A percentile compares a stretch with the other conserved stretches of the same genome.
These are phyloP conservation scores for Acronicta psi DNA, from an alignment of 2,888 invertebrate species.

Conservation along the genomic window DNA sequence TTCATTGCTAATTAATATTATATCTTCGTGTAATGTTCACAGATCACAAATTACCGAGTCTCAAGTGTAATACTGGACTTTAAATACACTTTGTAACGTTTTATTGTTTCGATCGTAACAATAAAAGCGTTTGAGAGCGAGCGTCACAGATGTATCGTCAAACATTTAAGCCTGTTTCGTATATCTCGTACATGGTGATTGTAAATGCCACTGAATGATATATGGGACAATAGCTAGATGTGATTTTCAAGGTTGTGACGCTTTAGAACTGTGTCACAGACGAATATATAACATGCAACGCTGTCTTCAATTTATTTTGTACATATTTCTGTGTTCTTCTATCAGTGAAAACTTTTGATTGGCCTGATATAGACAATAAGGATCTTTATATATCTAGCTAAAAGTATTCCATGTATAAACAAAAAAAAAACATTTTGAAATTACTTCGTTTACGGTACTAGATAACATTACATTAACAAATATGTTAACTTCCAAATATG, in stretches of 20 bases:
- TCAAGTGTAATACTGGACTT: constrained; percentile 3
- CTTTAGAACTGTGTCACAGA: not conserved
- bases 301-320: too few species aligned
- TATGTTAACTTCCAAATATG: too few species aligned
- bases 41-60: constrained; percentile 8
- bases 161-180: constrained; percentile 29
- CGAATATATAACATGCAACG: not conserved
- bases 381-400: too few species aligned
- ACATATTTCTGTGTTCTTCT: too few species aligned
- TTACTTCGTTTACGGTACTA: too few species aligned
- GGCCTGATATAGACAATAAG: too few species aligned
- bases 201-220: constrained; percentile 32
- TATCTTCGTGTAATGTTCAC: constrained; percentile 13
- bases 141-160: constrained; percentile 24
- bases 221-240: constrained; percentile 15
- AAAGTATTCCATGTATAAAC: too few species aligned
- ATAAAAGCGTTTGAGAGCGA: constrained; percentile 51
- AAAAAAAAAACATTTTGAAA: too few species aligned
- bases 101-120: constrained; percentile 40
- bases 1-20: constrained; percentile 27
- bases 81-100: constrained; percentile 21
- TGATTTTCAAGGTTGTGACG: constrained; percentile 25
- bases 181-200: constrained; percentile 27
- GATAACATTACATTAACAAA: too few species aligned
- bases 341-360: too few species aligned